Evolutionary conservation across 2,797 vertebrate species (phyloP), one percentile per base, ranked within the genome.

Genomic region (Euphonia xanthogaster): DNA sequence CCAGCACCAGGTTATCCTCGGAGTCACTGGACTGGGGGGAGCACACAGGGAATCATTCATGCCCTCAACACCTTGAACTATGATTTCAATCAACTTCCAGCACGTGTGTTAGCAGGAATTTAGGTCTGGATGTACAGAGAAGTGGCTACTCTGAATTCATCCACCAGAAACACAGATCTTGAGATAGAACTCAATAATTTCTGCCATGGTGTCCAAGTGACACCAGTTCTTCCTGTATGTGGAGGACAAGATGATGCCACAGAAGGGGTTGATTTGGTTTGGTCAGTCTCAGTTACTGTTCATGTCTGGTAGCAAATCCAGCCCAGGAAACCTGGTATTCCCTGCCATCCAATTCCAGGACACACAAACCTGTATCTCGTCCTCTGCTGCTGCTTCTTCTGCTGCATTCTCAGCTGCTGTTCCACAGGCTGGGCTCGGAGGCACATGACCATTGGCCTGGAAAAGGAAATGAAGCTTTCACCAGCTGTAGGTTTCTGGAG

Each of bases 1-100:
- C 99, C 0, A 96, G 96, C 13, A 98, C 97, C 13, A 98, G 97
- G 45, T 96, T 97, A 61, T 99, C 99, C 92, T 99, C 99, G 0
- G 98, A 97, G 96, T 99, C 98, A 48, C 97, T 97, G 2, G 97
- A 98, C 99, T 99, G 90, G 15, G 70, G 35, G 50, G 76, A 92
- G 92, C 82, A 88, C 21, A 88, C 3, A 28, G 2, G 17, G 35
- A 74, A 24, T 20, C 10, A 65, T 25, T 55, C 61, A 8, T 61
- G 58, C 44, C 19, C 77, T 85, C 57, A 40, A 1, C 25, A 42
- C 22, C 25, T 2, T 30, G 2, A 23, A 7, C n/a, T 39, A 39
- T 5, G 14, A 54, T 28, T 44, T 30, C n/a, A 37, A 33, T 66
- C 37, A 51, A 7, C 6, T 13, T 25, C 27, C 47, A 67, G 7